These are phyloP conservation scores for Halcyon malimbica DNA, from an alignment of 2,113 vertebrate species.

Conservation along the genomic window DNA sequence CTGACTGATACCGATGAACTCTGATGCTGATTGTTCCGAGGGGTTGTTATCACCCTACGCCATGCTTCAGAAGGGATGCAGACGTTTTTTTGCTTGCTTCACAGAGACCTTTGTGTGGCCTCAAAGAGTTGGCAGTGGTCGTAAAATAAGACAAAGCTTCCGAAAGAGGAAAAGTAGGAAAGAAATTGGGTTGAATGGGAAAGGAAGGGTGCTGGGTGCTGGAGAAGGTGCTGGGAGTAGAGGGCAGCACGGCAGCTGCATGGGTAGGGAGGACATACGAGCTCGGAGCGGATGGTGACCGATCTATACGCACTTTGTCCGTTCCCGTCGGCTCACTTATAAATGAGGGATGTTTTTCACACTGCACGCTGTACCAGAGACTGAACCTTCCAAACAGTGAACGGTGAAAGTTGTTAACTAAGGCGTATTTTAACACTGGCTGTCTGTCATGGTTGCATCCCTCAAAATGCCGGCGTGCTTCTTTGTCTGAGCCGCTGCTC, in stretches of 20 bases:
- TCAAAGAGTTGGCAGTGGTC: background rate
- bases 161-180: background rate
- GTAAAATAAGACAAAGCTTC: background rate
- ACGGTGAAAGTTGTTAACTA: conserved; percentile 3
- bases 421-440: background rate
- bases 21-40: background rate
- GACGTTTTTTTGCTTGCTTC: background rate
- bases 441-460: conserved; percentile 13
- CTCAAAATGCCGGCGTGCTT: conserved; percentile 53
- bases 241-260: background rate
- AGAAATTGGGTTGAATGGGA: background rate
- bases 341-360: background rate
- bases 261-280: background rate
- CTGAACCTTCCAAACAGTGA: background rate
- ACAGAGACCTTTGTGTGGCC: background rate
- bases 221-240: background rate
- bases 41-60: background rate
- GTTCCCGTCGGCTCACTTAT: fast-evolving
- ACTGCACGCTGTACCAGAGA: background rate
- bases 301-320: background rate
- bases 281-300: background rate
- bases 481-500: conserved; percentile 45
- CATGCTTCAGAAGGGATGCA: fast-evolving
- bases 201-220: background rate
- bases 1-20: fast-evolving